Percentiles rank a stretch among this genome's conserved stretches.
These are phyloP conservation scores for Corythornis cristatus DNA, from an alignment of 2,113 vertebrate genomes.

Conservation along the genomic window DNA sequence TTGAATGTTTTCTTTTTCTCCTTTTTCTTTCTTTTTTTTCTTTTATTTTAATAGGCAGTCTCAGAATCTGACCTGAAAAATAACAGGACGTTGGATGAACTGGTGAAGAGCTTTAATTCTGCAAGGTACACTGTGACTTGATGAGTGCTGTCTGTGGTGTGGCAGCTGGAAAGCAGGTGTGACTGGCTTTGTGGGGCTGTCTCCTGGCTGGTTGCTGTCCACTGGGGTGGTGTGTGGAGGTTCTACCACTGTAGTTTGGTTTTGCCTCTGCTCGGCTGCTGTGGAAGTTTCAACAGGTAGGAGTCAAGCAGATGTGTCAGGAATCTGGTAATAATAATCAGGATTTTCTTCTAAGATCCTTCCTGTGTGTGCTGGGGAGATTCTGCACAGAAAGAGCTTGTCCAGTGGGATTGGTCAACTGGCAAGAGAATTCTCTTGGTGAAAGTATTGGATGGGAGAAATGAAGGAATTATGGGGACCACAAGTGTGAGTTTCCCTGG, in stretches of 20 bases:
- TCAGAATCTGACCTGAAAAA: constrained; percentile 90
- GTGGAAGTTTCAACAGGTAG: accelerated
- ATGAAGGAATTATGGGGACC: not conserved
- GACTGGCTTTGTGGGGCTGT: not conserved
- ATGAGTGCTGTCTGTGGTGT: not conserved
- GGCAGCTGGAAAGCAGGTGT: not conserved
- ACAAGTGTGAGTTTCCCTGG: not conserved
- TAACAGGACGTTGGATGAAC: constrained; percentile 89
- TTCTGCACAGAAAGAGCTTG: not conserved
- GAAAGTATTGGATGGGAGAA: not conserved
- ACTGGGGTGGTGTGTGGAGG: not conserved
- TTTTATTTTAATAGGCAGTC: constrained; percentile 76
- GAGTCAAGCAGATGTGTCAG: not conserved
- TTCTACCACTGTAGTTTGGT: not conserved
- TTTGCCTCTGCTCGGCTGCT: not conserved
- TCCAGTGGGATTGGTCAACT: not conserved
- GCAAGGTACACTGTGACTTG: constrained; percentile 80
- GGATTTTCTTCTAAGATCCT: not conserved
- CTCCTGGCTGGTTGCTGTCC: not conserved
- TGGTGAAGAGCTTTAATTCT: constrained; percentile 85
- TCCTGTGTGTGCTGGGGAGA: not conserved
- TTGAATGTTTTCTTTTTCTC: not conserved
- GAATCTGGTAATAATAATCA: not conserved
- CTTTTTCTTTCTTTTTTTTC: not conserved
- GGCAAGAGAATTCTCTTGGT: not conserved